Percentiles rank a stretch among this genome's conserved stretches.
Evolutionary conservation across 2,113 vertebrate species (phyloP).

Genomic region (Brienomyrus brachyistius): DNA sequence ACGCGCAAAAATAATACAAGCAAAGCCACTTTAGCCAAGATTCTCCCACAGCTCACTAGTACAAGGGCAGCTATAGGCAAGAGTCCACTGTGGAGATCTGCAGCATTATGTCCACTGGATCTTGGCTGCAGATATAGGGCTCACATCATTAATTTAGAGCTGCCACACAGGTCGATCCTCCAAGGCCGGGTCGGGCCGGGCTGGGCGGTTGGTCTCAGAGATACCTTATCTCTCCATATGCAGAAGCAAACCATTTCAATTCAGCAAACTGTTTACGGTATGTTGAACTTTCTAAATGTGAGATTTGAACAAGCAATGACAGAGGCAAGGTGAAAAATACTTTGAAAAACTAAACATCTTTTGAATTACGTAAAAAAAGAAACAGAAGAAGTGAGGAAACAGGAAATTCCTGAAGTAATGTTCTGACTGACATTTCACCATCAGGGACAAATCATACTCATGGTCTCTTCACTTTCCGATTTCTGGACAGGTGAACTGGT

Average conservation of each 20-base stretch:
- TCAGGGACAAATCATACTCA: background rate
- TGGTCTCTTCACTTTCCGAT: background rate
- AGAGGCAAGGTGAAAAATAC: background rate
- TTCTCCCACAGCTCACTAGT: background rate
- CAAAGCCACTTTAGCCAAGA: background rate
- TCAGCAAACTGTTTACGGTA: background rate
- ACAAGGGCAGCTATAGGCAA: background rate
- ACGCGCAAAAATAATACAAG: background rate
- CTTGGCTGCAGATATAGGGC: slow-evolving; percentile 34
- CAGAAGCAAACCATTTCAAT: background rate
- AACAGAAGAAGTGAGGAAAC: background rate
- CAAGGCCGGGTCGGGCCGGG: slow-evolving; percentile 15
- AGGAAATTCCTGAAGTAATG: background rate
- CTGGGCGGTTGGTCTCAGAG: slow-evolving; percentile 17
- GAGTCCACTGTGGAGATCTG: background rate
- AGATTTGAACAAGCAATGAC: background rate
- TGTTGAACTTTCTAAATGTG: background rate
- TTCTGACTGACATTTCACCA: background rate
- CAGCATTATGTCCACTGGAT: slow-evolving; percentile 11
- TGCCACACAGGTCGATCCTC: slow-evolving; percentile 7
- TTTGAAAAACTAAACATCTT: background rate
- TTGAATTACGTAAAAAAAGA: background rate
- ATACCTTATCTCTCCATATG: slow-evolving; percentile 21
- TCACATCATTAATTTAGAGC: slow-evolving; percentile 46
- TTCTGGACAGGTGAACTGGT: background rate